Base-by-base conservation (phyloP, 2,888 invertebrate genomes). In the Teleogryllus oceanicus region DNA sequence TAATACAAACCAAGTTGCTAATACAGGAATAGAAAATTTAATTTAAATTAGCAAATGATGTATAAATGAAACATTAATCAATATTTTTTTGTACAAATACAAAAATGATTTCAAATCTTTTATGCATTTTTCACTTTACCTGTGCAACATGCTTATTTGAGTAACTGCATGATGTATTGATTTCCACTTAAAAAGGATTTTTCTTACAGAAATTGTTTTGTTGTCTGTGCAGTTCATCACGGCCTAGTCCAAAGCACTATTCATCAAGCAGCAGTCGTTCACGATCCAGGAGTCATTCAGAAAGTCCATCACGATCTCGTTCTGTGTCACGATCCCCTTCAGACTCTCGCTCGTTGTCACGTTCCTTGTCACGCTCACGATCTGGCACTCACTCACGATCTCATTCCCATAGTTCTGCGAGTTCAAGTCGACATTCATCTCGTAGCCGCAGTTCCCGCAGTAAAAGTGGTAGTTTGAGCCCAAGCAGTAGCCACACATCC, bases 391-490 rank as follows among this genome's bases (percentile, higher is more conserved):
- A 78, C 74, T 86, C 87, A 16, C 84, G 86, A n/a, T 88, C 88
- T 62, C 85, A 86, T 16, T 79, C 78, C 24, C 74, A 77, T 74
- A 85, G 85, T 80, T 85, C 85, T 21, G 83, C 84, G 80, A 85
- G 86, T 81, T 85, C 85, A 51, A 86, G 86, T 83, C 85, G 85
- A 50, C 84, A 87, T 82, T 87, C 87, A 82, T 86, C 85, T 78
- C 86, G 86, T 11, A 86, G 86, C 79, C 76, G 79, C 12, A 79
- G 80, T 49, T 87, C 87, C 11, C 87, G 88, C 80, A 89, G 90
- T n/a, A 87, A 89, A 88, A 88, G 4, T 89, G 89, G 50, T 89
- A 82, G 10, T 88, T 88, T 78, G 89, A 79, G 81, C 74, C 78
- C 82, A 18, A 78, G 79, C 50, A 80, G 80, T 76, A 80, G 82